Percentiles rank a stretch among this genome's conserved stretches.
Evolutionary conservation across 1,140 invertebrate genomes (phyloP).

Genomic region (Spodoptera litura): DNA sequence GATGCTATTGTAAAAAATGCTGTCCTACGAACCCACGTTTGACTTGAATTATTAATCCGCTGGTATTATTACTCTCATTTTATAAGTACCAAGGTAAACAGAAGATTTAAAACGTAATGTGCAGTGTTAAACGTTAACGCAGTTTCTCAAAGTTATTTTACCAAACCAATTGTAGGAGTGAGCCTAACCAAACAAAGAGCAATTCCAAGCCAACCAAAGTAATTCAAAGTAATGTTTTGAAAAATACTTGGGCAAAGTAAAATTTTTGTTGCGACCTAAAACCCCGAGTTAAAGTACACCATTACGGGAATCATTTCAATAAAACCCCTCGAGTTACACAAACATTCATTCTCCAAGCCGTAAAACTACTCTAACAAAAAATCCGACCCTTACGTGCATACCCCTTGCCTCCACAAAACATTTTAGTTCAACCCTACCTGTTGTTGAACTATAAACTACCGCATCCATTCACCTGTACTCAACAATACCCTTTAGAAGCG

Average conservation of each 20-base stretch:
- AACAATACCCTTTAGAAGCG: slow-evolving; percentile 46
- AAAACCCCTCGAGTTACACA: slow-evolving; percentile 19
- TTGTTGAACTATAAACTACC: slow-evolving; percentile 39
- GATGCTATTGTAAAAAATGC: neutral
- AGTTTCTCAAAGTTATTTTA: no score
- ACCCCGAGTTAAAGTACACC: slow-evolving; percentile 8
- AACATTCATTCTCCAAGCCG: slow-evolving; percentile 10
- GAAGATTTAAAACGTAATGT: no score
- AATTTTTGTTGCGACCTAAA: no score
- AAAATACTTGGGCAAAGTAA: neutral
- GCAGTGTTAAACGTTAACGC: no score
- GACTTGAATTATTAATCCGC: neutral
- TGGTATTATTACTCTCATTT: neutral
- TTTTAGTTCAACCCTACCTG: slow-evolving; percentile 29
- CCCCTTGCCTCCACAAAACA: slow-evolving; percentile 25
- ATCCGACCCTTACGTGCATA: slow-evolving; percentile 20
- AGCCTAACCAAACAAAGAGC: no score
- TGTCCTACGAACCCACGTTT: neutral
- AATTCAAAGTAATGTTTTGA: neutral
- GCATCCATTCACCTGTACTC: slow-evolving; percentile 43
- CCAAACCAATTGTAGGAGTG: no score
- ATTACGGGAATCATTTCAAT: slow-evolving; percentile 34
- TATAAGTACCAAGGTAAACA: no score
- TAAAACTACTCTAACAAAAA: slow-evolving; percentile 38
- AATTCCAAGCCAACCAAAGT: neutral